Base-by-base conservation (phyloP, 30 jellyfish, hydroid and myxozoan species). In the Catostylus mosaicus region DNA sequence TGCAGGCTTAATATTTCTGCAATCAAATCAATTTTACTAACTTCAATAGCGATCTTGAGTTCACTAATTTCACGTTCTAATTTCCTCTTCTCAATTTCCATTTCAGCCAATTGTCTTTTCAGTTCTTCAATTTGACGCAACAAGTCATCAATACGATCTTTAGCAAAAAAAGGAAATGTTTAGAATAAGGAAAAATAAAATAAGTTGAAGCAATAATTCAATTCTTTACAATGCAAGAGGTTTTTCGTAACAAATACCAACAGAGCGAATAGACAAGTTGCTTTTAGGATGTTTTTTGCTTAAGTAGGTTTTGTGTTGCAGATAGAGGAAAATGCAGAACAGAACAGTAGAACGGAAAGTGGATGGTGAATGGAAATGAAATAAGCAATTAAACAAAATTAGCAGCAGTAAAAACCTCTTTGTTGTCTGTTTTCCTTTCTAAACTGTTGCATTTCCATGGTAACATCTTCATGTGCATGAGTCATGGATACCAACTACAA, bases 61-160 rank as follows among this genome's bases (percentile, higher is more conserved):
- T 82, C 92, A 33, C 67, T 73, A 8, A 82, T 40, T 35, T 82
- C 92, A 7, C 85, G 75, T 69, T 82, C 92, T 63, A 82, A 30
- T 52, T 82, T 82, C 73, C 71, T 67, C 40, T 82, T 82, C 32
- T 54, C 82, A 2, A 47, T 60, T 56, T 82, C 92, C 51, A 67
- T 65, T 56, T 82, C 92, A 52, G 74, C 74, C 51, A 69, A 37
- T 9, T 56, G 61, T 22, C 63, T 69, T 73, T 82, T 82, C 74
- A 82, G 59, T 27, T 40, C 84, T 35, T 68, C 82, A 30, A 82
- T 82, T 73, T 82, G 78, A 24, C 71, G 57, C 52, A 82, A 24
- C 40, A 82, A 71, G 18, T 82, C 92, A 34, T 82, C 92, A 47
- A 82, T 82, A 3, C 92, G 85, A 46, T 69, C 92, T 82, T 40